These are phyloP conservation scores for Triplophysa dalaica DNA, from an alignment of 2,113 vertebrate species.

Conservation along the genomic window DNA sequence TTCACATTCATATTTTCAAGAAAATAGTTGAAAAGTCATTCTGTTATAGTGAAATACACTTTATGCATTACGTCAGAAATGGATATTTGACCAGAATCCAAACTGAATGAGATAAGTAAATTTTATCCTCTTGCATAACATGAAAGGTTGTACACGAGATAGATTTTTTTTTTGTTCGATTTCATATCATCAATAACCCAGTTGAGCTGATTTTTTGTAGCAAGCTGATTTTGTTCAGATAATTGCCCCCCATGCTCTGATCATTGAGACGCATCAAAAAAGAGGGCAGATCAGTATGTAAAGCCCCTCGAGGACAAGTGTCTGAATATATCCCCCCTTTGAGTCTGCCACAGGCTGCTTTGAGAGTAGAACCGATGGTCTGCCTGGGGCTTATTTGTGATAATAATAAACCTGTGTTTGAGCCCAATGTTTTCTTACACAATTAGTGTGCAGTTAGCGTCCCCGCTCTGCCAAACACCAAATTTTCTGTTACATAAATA, in stretches of 20 bases:
- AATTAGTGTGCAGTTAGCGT: slow-evolving; percentile 76
- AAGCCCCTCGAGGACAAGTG: slow-evolving; percentile 47
- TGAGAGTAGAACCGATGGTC: slow-evolving; percentile 63
- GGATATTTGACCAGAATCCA: no score
- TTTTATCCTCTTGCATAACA: not conserved
- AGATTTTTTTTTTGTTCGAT: not conserved
- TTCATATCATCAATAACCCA: slow-evolving; percentile 23
- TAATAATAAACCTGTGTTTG: slow-evolving; percentile 75
- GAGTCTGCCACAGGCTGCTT: slow-evolving; percentile 51
- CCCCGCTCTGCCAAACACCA: slow-evolving; percentile 62
- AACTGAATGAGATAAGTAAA: not conserved
- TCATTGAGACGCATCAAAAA: slow-evolving; percentile 48
- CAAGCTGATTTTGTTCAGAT: slow-evolving; percentile 32
- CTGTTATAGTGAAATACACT: no score
- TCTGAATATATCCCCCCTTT: slow-evolving; percentile 44
- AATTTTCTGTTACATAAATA: slow-evolving; percentile 59
- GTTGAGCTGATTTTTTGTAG: slow-evolving; percentile 28
- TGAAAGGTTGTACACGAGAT: slow-evolving; percentile 4
- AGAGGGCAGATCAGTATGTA: slow-evolving; percentile 44
- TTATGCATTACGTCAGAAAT: no score
- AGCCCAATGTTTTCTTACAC: slow-evolving; percentile 71
- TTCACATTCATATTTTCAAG: no score
- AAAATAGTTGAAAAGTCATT: no score
- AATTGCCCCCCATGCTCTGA: slow-evolving; percentile 42
- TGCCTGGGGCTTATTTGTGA: slow-evolving; percentile 45